Percentiles rank a stretch among this genome's conserved stretches.
phyloP scores from a whole-genome alignment of 2,113 vertebrate species.

The Thamnaconus septentrionalis region DNA sequence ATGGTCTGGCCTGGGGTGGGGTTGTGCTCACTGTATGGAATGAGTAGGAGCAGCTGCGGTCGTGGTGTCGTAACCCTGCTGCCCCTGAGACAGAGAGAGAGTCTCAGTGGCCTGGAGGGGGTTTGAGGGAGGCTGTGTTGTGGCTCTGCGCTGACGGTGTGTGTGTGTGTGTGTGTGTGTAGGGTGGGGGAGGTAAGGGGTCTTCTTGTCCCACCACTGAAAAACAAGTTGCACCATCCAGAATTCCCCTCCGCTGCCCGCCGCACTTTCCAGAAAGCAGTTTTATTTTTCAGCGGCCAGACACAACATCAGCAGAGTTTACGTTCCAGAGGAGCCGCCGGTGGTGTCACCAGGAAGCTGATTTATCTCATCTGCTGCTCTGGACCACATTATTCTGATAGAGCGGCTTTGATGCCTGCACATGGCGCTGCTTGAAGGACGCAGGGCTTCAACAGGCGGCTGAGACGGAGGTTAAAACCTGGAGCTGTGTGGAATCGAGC shows the following conservation, averaged over 20 bases:
- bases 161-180: slow-evolving; percentile 3
- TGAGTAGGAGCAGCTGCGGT: slow-evolving; percentile 40
- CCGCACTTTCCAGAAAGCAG: slow-evolving; percentile 66
- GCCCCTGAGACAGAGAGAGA: slow-evolving; percentile 42
- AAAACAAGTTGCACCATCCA: slow-evolving; percentile 60
- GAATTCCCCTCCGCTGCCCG: slow-evolving; percentile 50
- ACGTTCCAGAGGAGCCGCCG: slow-evolving; percentile 17
- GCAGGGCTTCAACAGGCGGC: no score
- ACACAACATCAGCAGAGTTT: slow-evolving; percentile 56
- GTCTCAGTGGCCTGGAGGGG: slow-evolving; percentile 9
- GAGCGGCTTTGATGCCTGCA: no score
- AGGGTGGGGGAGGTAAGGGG: slow-evolving; percentile 21
- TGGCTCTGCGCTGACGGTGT: neutral
- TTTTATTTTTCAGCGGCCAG: slow-evolving; percentile 58
- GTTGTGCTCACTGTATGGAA: slow-evolving; percentile 58
- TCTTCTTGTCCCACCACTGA: slow-evolving; percentile 48
- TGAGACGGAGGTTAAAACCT: no score
- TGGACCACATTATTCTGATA: no score
- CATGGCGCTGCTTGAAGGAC: no score
- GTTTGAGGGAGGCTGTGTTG: no score
- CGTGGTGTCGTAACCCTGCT: slow-evolving; percentile 50
- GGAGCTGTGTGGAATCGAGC: no score
- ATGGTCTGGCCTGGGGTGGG: slow-evolving; percentile 35
- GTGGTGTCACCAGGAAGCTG: neutral
- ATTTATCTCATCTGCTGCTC: no score